Base-by-base conservation (phyloP, 1,140 invertebrate species). In the Zaprionus tsacasi region DNA sequence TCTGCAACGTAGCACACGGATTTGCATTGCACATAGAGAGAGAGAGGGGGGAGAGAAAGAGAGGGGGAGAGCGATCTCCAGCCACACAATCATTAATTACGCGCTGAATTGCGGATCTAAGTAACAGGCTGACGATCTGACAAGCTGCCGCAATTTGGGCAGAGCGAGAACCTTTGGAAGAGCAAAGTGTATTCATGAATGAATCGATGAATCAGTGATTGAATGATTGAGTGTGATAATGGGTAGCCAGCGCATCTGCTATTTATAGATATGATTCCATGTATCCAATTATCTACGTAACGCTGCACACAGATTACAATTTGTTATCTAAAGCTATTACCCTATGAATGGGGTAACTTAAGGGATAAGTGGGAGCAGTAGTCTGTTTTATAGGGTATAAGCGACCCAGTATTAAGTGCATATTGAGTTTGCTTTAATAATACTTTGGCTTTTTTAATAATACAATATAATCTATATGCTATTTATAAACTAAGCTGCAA, bases 241-340 rank as follows among this genome's bases (percentile, higher is more conserved):
- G 59, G 63, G 56, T 33, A 36, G 40, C n/a, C 40, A 45, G 82
- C 82, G 82, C 83, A 87, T 86, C 70, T 72, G 67, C 85, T 87
- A 87, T 87, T 88, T 82, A 88, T 87, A 87, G 79, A 59, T 65
- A 82, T 88, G 82, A 86, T 80, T 69, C 78, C 45, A 60, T 36
- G 38, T n/a, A 27, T 15, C 36, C 61, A 55, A 60, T 36, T 52
- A 58, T 54, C 56, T 48, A 76, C 63, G 21, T 52, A 76, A 58
- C 52, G 64, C 54, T 65, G 45, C 50, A 50, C 30, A 80, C 76
- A 70, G 86, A 78, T 87, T 87, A 80, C 30, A 54, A 76, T 15
- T 45, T 88, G 74, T 83, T 87, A 87, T 87, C 83, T 87, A 83
- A 89, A 89, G 83, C 15, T 27, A 21, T n/a, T 57, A 36, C 43